These are phyloP conservation scores for Goniozus legneri DNA, from an alignment of 1,140 invertebrate genomes.

Conservation along the genomic window DNA sequence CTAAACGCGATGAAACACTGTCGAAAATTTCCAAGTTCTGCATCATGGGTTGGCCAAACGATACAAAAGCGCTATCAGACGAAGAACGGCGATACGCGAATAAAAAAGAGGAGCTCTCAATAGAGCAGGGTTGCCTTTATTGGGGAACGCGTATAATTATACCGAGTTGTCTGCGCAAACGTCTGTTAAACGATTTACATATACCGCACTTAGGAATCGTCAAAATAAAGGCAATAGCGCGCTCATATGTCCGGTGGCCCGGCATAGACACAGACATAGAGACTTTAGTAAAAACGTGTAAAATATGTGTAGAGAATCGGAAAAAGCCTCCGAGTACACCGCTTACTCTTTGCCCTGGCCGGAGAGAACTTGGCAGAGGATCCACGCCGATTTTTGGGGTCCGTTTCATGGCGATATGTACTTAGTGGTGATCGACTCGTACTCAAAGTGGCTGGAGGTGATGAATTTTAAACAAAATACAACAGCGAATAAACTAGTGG, in stretches of 20 bases:
- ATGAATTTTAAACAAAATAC: too few species aligned
- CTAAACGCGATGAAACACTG: background rate
- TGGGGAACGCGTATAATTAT: constrained; percentile 38
- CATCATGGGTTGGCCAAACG: constrained; percentile 6
- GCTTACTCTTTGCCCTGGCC: constrained; percentile 34
- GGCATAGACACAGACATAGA: constrained; percentile 46
- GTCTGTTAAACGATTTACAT: constrained; percentile 40
- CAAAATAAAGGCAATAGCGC: constrained; percentile 44
- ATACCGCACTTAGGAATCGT: constrained; percentile 43
- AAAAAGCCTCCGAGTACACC: constrained; percentile 22
- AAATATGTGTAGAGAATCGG: constrained; percentile 25
- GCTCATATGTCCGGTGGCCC: constrained; percentile 49
- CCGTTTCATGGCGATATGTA: constrained; percentile 40
- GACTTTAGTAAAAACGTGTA: constrained; percentile 15
- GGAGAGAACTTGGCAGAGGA: constrained; percentile 42
- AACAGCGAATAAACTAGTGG: too few species aligned
- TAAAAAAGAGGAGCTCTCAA: constrained; percentile 9
- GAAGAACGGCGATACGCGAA: background rate
- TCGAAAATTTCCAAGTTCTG: constrained; percentile 2
- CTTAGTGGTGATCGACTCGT: constrained; percentile 47
- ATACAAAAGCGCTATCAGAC: background rate
- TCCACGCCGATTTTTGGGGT: constrained; percentile 54
- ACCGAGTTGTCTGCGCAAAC: constrained; percentile 25
- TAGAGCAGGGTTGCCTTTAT: constrained; percentile 23
- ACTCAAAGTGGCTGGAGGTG: too few species aligned